Evolutionary conservation across 2,797 vertebrate species (phyloP), one percentile per base, ranked within the genome.

Genomic region (Pelobates cultripes): DNA sequence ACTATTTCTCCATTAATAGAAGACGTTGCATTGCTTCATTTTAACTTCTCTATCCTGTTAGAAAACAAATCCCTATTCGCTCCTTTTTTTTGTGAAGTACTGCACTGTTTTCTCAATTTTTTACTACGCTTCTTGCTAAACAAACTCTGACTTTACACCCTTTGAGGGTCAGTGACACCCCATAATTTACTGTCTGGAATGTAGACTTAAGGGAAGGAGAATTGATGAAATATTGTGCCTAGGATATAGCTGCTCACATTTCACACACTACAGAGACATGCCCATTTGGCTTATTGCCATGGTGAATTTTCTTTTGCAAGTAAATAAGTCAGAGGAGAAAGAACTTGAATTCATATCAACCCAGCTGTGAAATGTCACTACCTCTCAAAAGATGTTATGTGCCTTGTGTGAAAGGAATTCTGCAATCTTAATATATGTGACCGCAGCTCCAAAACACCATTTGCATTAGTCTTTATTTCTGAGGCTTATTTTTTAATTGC

Each of bases 281-380:
- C 82, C 81, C 78, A 85, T 87, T 89, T 87, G 87, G 88, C 85
- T 77, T 66, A 73, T 90, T 90, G 87, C 87, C 89, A 89, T 88
- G 87, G 88, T 82, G 86, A 89, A 88, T 89, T 91, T 88, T 88
- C 82, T 85, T 85, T 87, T 80, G 79, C 86, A 86, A 90, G 85
- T 88, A 90, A 88, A 89, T 87, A 90, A 89, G 86, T 86, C 82
- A 55, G 84, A 88, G 85, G 85, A 88, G 87, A 90, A 87, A 86
- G 87, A 86, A 82, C 82, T 80, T 80, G 83, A 82, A 88, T 88
- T 88, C 87, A 82, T 87, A 77, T 85, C 87, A 76, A 66, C 83
- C 88, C 90, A 90, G 90, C 88, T 88, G 89, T 87, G 88, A 87
- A 89, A 89, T 89, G 88, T 87, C 90, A 90, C 88, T 90, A 88